Evolutionary conservation across 2,797 vertebrate species (phyloP).

Genomic region (Cottoperca gobio): DNA sequence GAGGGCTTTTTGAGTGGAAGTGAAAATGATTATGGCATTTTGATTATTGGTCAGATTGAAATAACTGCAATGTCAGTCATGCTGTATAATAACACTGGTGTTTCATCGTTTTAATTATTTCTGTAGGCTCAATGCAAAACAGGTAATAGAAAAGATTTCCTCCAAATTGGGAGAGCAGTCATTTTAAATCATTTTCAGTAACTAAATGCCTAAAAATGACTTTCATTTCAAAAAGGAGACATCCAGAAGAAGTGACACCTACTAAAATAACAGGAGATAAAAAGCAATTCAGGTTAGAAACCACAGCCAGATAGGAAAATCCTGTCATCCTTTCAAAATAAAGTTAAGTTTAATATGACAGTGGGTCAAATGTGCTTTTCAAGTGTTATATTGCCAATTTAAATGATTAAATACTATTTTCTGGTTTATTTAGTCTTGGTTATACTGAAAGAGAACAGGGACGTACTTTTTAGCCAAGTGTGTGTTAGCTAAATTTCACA

Average conservation of each 20-base stretch:
- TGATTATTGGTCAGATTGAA: background rate
- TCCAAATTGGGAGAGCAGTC: background rate
- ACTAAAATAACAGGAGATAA: background rate
- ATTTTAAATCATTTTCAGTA: background rate
- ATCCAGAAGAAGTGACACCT: background rate
- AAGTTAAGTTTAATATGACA: background rate
- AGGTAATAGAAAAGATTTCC: conserved; percentile 1
- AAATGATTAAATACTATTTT: background rate
- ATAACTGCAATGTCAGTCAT: background rate
- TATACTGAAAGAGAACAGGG: background rate
- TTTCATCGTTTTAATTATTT: conserved; percentile 5
- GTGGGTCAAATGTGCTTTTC: background rate
- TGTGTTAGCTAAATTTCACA: background rate
- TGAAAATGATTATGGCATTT: background rate
- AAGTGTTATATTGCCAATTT: background rate
- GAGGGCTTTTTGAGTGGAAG: background rate
- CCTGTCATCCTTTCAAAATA: background rate
- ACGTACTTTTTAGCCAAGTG: background rate
- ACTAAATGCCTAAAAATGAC: background rate
- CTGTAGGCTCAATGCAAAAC: background rate
- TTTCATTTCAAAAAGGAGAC: background rate
- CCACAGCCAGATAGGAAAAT: background rate
- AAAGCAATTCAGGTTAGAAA: background rate
- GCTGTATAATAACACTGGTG: background rate
- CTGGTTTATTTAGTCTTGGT: background rate